Conservation (phyloP, 1,140 invertebrate genomes). For the Drosophila bocki region DNA sequence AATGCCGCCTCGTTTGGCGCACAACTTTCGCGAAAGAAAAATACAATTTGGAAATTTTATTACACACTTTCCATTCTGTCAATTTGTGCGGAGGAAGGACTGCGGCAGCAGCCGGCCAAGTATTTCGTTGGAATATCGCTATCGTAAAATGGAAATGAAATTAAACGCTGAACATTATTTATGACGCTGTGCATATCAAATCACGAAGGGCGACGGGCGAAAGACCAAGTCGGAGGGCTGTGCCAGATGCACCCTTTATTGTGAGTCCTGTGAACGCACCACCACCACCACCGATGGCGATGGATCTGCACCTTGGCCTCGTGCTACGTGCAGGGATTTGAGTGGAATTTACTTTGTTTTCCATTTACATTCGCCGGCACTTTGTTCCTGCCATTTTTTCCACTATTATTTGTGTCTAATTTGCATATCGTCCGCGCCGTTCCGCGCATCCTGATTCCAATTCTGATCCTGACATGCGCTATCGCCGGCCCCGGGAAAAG, state of each 20-base stretch:
- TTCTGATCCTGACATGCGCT: conserved; percentile 70
- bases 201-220: conserved; percentile 38
- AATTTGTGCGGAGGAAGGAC: conserved; percentile 43
- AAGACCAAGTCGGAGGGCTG: conserved; percentile 9
- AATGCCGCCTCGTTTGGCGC: conserved; percentile 43
- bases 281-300: conserved; percentile 29
- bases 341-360: conserved; percentile 77
- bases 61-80: conserved; percentile 79
- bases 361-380: conserved; percentile 66
- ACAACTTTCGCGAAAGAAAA: conserved; percentile 66
- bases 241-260: conserved; percentile 53
- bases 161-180: conserved; percentile 83
- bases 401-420: conserved; percentile 82
- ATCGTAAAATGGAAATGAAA: conserved; percentile 84
- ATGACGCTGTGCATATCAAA: conserved; percentile 82
- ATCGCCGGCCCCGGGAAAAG: conserved; percentile 37
- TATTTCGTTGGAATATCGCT: conserved; percentile 61
- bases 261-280: conserved; percentile 30
- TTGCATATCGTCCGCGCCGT: conserved; percentile 70
- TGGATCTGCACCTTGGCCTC: conserved; percentile 40
- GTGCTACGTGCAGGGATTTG: conserved; percentile 50
- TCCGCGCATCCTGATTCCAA: conserved; percentile 59
- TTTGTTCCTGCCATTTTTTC: conserved; percentile 39
- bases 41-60: conserved; percentile 82
- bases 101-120: conserved; percentile 28